Percentiles rank a stretch among this genome's conserved stretches.
phyloP scores from a whole-genome alignment of 2,113 vertebrate species.

The Colinus virginianus region DNA sequence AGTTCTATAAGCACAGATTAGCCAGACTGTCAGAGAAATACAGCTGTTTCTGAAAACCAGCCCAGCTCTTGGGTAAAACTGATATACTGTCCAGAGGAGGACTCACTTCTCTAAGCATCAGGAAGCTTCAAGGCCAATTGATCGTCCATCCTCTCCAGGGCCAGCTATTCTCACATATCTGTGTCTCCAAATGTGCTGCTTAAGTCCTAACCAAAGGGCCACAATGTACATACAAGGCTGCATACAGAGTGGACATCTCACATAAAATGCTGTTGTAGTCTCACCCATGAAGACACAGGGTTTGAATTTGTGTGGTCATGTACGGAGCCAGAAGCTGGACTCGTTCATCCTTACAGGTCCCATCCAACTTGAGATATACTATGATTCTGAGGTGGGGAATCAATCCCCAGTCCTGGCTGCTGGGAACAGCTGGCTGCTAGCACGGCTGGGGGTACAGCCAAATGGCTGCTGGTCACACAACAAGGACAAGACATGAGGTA shows the following conservation, averaged over 20 bases:
- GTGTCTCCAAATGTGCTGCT: neutral
- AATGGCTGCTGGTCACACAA: neutral
- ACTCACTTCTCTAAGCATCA: neutral
- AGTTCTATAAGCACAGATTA: conserved; percentile 6
- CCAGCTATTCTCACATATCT: neutral
- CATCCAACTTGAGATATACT: too few species aligned
- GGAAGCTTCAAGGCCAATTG: neutral
- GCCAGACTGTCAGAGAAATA: neutral
- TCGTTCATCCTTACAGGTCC: too few species aligned
- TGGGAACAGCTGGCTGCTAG: neutral
- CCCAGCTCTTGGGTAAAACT: neutral
- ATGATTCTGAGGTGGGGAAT: neutral
- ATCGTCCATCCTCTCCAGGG: neutral
- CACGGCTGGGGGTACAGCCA: neutral
- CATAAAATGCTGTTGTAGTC: neutral
- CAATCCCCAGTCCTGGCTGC: neutral
- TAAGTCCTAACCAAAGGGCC: neutral
- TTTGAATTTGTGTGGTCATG: too few species aligned
- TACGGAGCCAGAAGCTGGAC: too few species aligned
- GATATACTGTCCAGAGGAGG: neutral
- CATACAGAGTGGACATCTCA: neutral
- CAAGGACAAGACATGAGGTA: neutral
- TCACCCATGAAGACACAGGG: neutral
- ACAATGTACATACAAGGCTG: neutral
- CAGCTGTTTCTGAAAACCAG: neutral